These are phyloP conservation scores for Patiria miniata DNA, from an alignment of 35 echinoderm and acorn worm species.

Conservation along the genomic window DNA sequence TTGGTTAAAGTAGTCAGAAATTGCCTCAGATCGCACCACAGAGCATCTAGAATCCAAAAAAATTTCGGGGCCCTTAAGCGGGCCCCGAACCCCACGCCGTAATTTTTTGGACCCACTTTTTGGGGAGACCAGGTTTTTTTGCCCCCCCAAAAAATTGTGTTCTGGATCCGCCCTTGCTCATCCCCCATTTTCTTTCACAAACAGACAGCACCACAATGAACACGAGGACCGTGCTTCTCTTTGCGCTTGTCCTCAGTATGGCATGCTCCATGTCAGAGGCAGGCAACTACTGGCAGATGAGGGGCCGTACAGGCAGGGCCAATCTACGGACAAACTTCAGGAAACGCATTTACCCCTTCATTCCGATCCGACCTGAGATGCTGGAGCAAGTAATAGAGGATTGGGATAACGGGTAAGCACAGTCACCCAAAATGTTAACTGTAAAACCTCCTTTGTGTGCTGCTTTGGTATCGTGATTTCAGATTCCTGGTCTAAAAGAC, in stretches of 20 bases:
- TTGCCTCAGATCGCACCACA: no score
- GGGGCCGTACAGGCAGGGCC: neutral
- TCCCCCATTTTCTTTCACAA: neutral
- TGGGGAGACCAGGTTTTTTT: no score
- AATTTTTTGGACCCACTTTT: no score
- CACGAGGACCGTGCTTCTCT: neutral
- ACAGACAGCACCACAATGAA: conserved; percentile 15
- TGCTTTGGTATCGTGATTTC: neutral
- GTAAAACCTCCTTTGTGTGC: neutral
- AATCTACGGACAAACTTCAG: conserved; percentile 2
- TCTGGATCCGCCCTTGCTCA: neutral
- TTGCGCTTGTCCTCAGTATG: conserved; percentile 20
- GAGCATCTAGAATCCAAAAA: no score
- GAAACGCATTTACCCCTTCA: neutral
- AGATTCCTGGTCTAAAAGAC: neutral
- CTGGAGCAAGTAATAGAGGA: neutral
- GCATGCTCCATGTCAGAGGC: conserved; percentile 26
- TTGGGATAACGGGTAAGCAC: conserved; percentile 15
- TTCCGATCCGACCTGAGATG: neutral
- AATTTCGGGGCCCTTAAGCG: no score
- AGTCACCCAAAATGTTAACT: neutral
- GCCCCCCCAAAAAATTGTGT: no score
- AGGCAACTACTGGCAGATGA: conserved; percentile 38
- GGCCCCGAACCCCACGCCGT: no score
- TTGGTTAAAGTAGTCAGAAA: no score